Percentiles rank a stretch among this genome's conserved stretches.
phyloP scores from a whole-genome alignment of 2,113 vertebrate species.

The Oryzias woworae region DNA sequence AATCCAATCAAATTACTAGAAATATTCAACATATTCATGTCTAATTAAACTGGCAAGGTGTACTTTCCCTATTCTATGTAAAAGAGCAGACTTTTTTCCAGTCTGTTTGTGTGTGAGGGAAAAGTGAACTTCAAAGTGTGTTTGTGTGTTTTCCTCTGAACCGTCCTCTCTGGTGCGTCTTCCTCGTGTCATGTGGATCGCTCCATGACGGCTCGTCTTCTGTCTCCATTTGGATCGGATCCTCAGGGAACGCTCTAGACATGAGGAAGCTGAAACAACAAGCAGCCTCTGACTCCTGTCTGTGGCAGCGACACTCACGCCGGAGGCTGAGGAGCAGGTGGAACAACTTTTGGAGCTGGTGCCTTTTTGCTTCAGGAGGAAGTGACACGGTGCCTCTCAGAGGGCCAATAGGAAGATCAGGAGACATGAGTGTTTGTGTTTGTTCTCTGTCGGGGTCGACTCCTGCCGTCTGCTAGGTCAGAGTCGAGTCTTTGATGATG shows the following conservation, averaged over 20 bases:
- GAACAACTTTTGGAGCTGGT: conserved; percentile 47
- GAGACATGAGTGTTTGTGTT: conserved; percentile 11
- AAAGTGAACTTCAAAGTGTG: conserved; percentile 3
- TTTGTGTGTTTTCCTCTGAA: conserved; percentile 1
- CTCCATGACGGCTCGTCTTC: conserved; percentile 11
- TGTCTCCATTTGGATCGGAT: conserved; percentile 46
- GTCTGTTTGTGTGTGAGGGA: not conserved
- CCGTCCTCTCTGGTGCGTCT: not conserved
- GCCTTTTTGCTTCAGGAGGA: conserved; percentile 53
- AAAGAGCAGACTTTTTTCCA: not conserved
- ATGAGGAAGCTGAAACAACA: conserved; percentile 79
- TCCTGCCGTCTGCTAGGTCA: not conserved
- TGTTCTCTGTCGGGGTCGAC: conserved; percentile 23
- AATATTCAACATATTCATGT: too few relatives aligned
- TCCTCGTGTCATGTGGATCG: conserved; percentile 26
- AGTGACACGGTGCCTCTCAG: conserved; percentile 55
- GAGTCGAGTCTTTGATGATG: conserved; percentile 6
- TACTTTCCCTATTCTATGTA: too few relatives aligned
- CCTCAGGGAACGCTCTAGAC: conserved; percentile 52
- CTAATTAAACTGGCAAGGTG: too few relatives aligned
- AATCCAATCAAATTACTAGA: too few relatives aligned
- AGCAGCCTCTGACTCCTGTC: conserved; percentile 44
- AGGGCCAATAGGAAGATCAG: conserved; percentile 6
- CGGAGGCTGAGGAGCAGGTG: conserved; percentile 67
- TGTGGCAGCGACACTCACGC: conserved; percentile 34